phyloP scores from a whole-genome alignment of 2,888 invertebrate genomes.

The Lacanobia oleracea region DNA sequence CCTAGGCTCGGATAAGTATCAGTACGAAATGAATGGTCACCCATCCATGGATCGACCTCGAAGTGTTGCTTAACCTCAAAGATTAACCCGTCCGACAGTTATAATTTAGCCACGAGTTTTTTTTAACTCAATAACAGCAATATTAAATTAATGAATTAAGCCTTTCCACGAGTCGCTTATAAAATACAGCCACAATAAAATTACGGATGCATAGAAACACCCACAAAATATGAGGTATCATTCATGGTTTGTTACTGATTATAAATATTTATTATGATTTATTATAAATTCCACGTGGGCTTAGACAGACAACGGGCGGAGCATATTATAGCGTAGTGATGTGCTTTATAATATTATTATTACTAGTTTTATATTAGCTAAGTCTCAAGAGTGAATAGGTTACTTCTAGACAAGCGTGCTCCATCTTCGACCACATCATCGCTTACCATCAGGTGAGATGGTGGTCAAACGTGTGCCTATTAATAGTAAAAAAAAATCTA shows the following conservation, averaged over 20 bases:
- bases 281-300: constrained; percentile 66
- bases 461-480: no score
- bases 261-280: constrained; percentile 63
- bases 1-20: no score
- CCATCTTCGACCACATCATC: no score
- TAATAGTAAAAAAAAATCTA: no score
- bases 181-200: constrained; percentile 26
- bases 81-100: no score
- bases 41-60: neutral
- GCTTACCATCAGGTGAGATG: no score
- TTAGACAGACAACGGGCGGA: constrained; percentile 58
- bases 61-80: neutral
- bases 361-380: no score
- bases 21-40: no score
- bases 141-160: constrained; percentile 9
- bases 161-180: constrained; percentile 1
- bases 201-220: constrained; percentile 62
- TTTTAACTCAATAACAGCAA: neutral
- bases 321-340: constrained; percentile 49
- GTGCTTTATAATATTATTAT: constrained; percentile 1
- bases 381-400: no score
- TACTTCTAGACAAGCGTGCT: no score
- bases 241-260: constrained; percentile 50
- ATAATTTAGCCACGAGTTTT: no score
- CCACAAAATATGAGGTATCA: constrained; percentile 56